Base-by-base conservation (phyloP, 1,140 invertebrate genomes). In the Eurosta solidaginis region DNA sequence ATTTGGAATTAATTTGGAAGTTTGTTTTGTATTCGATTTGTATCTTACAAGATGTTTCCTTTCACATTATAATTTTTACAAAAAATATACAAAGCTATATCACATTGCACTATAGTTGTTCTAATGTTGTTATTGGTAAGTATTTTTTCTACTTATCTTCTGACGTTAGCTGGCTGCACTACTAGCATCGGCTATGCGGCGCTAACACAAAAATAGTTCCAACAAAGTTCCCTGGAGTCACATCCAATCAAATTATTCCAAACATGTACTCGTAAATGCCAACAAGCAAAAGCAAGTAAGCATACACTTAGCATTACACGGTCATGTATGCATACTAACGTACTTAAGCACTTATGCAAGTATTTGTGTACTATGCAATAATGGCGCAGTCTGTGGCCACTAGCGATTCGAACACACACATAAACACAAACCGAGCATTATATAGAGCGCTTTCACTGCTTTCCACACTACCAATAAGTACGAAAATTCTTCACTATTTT, bases 171-270 rank as follows among this genome's bases (percentile, higher is more conserved):
- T 59, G 14, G 27, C n/a, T n/a, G n/a, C n/a, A n/a, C n/a, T 33
- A 33, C 9, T 59, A 29, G 14, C 54, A 17, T n/a, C 40, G 59
- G 33, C 59, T 68, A 68, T 68, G 33, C 33, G 54, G 54, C 59
- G 29, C 17, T 68, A 68, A 68, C 59, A 68, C 59, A 40, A n/a
- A n/a, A 22, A 68, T 68, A 68, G 59, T 68, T 68, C n/a, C 59
- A 68, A 27, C 29, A 68, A 68, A 68, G 59, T 68, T 68, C 75
- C 75, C 75, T 77, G 17, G 75, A 77, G 47, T 49, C 47, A 54
- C 75, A 77, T 77, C 75, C 75, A 77, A 77, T 77, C 75, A 77
- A 77, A 77, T 77, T 77, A 77, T 77, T 77, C 50, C 75, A 54
- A 77, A 77, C 75, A 77, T 77, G 75, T 54, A 47, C 75, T 77